Evolutionary conservation across 2,113 vertebrate genomes (phyloP).

Genomic region (Ciconia stormi): DNA sequence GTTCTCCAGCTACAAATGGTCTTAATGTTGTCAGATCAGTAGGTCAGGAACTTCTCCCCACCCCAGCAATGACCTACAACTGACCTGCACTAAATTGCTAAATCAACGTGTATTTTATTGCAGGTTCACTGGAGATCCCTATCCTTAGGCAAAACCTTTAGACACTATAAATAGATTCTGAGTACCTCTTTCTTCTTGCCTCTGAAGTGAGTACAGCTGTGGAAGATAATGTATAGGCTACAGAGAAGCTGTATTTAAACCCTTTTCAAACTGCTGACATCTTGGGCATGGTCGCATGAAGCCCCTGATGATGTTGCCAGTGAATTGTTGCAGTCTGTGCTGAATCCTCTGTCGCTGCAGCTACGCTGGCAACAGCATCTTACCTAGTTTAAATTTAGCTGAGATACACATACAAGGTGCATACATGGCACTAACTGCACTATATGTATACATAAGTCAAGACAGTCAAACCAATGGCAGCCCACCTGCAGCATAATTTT

Average conservation of each 20-base stretch:
- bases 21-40: background rate
- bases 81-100: background rate
- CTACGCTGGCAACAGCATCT: background rate
- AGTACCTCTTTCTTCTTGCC: background rate
- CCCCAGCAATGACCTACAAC: background rate
- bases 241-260: background rate
- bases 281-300: background rate
- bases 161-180: background rate
- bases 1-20: background rate
- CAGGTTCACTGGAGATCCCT: background rate
- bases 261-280: background rate
- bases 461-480: background rate
- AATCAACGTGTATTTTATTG: background rate
- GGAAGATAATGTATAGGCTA: background rate
- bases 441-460: fast-evolving
- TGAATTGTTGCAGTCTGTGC: background rate
- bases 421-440: background rate
- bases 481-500: background rate
- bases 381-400: background rate
- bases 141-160: background rate
- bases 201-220: background rate
- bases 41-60: background rate
- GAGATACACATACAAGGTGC: background rate
- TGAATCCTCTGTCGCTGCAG: background rate
- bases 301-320: background rate